phyloP scores from a whole-genome alignment of 2,888 invertebrate genomes.

The Drosophila histrio region DNA sequence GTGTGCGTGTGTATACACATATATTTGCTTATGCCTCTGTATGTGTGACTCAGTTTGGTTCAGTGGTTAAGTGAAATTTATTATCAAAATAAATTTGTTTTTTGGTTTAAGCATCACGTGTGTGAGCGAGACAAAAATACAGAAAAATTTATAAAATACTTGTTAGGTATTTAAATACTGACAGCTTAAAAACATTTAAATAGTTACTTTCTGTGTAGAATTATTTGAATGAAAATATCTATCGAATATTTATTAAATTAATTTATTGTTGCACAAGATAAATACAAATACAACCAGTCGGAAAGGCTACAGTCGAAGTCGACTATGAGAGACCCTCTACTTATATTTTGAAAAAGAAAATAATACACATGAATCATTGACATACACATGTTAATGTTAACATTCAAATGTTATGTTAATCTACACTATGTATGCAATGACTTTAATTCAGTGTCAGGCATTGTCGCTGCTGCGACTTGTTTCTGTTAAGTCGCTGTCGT shows the following conservation, averaged over 20 bases:
- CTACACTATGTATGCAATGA: too few relatives aligned
- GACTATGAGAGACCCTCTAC: too few relatives aligned
- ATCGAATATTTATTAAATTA: neutral
- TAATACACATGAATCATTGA: too few relatives aligned
- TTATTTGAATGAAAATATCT: neutral
- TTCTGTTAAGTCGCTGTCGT: too few relatives aligned
- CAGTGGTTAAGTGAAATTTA: slow-evolving; percentile 45
- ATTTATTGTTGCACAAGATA: neutral
- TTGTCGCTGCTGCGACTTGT: too few relatives aligned
- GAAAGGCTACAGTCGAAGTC: too few relatives aligned
- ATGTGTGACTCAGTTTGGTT: slow-evolving; percentile 1
- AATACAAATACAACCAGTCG: too few relatives aligned
- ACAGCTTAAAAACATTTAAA: slow-evolving; percentile 4
- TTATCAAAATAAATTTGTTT: slow-evolving; percentile 41
- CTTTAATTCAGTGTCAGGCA: too few relatives aligned
- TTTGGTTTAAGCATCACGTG: neutral
- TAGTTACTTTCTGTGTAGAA: neutral
- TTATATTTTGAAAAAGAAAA: too few relatives aligned
- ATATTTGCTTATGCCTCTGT: neutral
- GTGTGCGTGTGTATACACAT: neutral
- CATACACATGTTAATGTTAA: too few relatives aligned
- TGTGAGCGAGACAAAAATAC: neutral
- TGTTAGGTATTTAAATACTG: slow-evolving; percentile 2
- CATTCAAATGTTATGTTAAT: too few relatives aligned
- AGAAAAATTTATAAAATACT: neutral